Evolutionary conservation across 2,888 invertebrate species (phyloP), one percentile per base, ranked within the genome.

Genomic region (Troides helena): DNA sequence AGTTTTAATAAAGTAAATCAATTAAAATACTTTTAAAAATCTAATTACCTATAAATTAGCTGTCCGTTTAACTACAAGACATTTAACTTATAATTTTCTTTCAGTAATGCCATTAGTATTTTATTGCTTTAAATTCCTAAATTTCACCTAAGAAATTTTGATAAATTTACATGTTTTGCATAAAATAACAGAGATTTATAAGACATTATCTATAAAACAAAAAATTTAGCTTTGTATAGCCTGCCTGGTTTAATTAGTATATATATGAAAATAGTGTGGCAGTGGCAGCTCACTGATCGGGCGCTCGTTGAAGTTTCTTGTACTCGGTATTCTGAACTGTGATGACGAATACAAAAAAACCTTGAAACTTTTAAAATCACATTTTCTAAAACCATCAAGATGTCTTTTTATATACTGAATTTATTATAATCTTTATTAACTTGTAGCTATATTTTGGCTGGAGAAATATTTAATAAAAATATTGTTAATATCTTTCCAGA

Each of bases 11-110:
- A 58, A 58, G 23, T 58, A 10, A 23, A 58, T 23, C 57, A 7
- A 58, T 58, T 58, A 58, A 58, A 58, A 58, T 58, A 25, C 57
- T 25, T 23, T 53, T 14, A 58, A 21, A 58, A 58, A 21, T 58
- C 23, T 58, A 21, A 58, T 58, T 58, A 58, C 23, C 25, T 25
- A 12, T 58, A 12, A 58, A 58, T 58, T 12, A 23, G 23, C 21
- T 58, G 1, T 18, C 4, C 18, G 18, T 56, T 56, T 23, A 58
- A 23, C 7, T 58, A 53, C n/a, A 53, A 53, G n/a, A 18, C 7
- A 53, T 53, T 53, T 18, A 53, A 53, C n/a, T 53, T 1, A 53
- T 53, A 53, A 18, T 53, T 53, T 18, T 53, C 3, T 7, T 53
- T n/a, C 7, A 53, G n/a, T 4, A 53, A n/a, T 53, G 1, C 18